Evolutionary conservation across 2,113 vertebrate species (phyloP).

Genomic region (Rallus limicola): DNA sequence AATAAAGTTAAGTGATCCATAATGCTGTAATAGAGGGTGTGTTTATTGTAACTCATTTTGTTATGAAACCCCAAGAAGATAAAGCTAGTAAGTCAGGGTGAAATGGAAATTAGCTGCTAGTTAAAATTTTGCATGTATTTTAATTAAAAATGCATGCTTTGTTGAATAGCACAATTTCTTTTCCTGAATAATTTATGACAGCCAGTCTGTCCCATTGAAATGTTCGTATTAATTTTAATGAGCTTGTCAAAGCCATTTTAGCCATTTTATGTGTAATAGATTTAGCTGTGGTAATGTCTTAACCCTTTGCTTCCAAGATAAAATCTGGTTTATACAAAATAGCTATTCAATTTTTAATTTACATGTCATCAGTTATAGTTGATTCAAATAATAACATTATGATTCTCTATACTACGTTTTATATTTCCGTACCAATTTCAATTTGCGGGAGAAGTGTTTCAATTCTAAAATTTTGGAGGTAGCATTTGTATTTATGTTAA

Average conservation of each 20-base stretch:
- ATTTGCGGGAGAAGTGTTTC: neutral
- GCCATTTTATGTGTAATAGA: slow-evolving; percentile 29
- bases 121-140: slow-evolving; percentile 28
- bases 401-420: neutral
- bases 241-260: neutral
- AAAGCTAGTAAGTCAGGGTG: slow-evolving; percentile 5
- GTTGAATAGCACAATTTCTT: slow-evolving; percentile 35
- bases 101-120: slow-evolving; percentile 44
- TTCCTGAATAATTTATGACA: slow-evolving; percentile 54
- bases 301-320: neutral
- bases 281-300: neutral
- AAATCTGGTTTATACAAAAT: neutral
- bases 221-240: slow-evolving; percentile 57
- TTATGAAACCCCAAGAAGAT: neutral
- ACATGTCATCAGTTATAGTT: neutral
- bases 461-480: neutral
- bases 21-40: neutral
- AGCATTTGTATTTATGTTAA: neutral
- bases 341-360: neutral
- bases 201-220: slow-evolving; percentile 21
- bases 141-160: slow-evolving; percentile 14
- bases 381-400: neutral
- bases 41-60: neutral
- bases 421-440: neutral
- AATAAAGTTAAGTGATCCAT: slow-evolving; percentile 7